Percentiles rank a stretch among this genome's conserved stretches.
phyloP scores from a whole-genome alignment of 2,113 vertebrate genomes.

The Phyllopteryx taeniolatus region DNA sequence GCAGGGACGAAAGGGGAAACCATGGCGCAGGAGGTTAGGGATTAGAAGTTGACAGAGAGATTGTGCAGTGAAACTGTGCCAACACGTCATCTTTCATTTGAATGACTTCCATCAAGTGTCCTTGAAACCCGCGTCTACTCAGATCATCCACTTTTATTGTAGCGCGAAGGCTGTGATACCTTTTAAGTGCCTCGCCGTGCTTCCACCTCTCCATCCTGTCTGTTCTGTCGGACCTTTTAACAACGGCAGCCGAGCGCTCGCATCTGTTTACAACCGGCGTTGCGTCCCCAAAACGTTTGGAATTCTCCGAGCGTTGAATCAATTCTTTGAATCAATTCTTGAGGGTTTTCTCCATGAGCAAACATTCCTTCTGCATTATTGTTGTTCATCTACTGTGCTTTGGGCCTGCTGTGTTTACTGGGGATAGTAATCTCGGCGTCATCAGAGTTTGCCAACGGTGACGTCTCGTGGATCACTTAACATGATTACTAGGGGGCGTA shows the following conservation, averaged over 20 bases:
- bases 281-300: background rate
- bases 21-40: background rate
- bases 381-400: background rate
- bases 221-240: constrained; percentile 1
- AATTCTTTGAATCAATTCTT: background rate
- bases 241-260: background rate
- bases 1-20: constrained; percentile 50
- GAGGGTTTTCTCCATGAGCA: background rate
- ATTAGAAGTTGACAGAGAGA: constrained; percentile 54
- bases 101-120: constrained; percentile 69
- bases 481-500: background rate
- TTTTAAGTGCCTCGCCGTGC: constrained; percentile 29
- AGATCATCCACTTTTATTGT: constrained; percentile 42
- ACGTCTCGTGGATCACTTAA: background rate
- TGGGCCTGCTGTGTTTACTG: background rate
- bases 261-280: background rate
- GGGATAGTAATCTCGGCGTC: no score
- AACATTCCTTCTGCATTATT: background rate
- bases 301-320: background rate
- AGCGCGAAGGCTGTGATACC: constrained; percentile 30
- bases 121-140: constrained; percentile 61
- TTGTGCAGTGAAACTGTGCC: constrained; percentile 65
- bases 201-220: constrained; percentile 1
- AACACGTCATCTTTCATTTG: constrained; percentile 72
- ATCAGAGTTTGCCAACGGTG: no score